These are phyloP conservation scores for Plutomurus gul DNA, from an alignment of 1,140 invertebrate species.

Conservation along the genomic window DNA sequence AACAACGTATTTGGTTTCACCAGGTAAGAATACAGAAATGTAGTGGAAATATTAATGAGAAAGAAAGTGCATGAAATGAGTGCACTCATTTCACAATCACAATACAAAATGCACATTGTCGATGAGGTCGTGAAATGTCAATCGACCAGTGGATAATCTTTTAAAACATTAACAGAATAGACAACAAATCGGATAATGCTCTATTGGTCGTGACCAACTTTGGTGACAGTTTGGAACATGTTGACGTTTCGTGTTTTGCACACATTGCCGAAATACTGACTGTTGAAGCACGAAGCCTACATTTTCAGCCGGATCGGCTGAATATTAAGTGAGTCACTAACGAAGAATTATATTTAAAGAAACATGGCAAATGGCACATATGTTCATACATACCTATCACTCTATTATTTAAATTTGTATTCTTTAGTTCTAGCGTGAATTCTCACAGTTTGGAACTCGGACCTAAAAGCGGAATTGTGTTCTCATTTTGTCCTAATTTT, in stretches of 20 bases:
- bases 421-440: not conserved
- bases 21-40: not conserved
- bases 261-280: not conserved
- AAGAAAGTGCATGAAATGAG: too few relatives aligned
- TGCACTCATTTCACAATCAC: too few relatives aligned
- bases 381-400: too few relatives aligned
- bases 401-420: too few relatives aligned
- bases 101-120: not conserved
- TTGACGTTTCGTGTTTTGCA: not conserved
- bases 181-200: not conserved
- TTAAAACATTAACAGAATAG: slow-evolving; percentile 12
- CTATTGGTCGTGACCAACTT: slow-evolving; percentile 5
- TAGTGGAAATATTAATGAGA: too few relatives aligned
- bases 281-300: not conserved
- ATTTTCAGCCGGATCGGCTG: not conserved
- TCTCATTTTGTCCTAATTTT: not conserved
- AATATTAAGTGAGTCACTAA: not conserved
- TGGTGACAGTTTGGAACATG: not conserved
- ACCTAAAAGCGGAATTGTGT: not conserved
- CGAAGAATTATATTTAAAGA: not conserved
- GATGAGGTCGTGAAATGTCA: too few relatives aligned
- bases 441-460: not conserved
- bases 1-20: slow-evolving; percentile 16
- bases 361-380: not conserved
- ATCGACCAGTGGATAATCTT: too few relatives aligned